Base-by-base conservation (phyloP, 1,140 invertebrate genomes). In the Listronotus oregonensis region DNA sequence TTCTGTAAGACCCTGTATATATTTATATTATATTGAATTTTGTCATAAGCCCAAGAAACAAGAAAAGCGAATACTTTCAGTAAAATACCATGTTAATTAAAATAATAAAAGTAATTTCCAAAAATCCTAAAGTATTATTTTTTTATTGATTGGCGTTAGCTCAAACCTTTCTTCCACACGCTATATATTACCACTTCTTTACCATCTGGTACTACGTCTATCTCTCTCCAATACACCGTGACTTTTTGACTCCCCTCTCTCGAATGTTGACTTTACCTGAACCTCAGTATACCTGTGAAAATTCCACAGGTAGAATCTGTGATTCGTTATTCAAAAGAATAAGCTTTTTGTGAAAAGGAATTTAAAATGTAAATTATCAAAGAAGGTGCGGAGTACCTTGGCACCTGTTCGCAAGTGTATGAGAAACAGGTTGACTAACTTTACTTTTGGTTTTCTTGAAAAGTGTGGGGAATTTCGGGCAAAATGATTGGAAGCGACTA, bases 401-500 rank as follows among this genome's bases (percentile, higher is more conserved):
- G 21, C 21, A 27, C 21, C 21, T 27, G 21, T 27, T 27, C 1
- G 21, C 5, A 27, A 27, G 21, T 27, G 5, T 27, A 3, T 27
- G 21, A 27, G 5, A 27, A 27, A 27, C 21, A 27, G 21, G 21
- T 27, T 27, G 21, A 27, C 5, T 27, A 3, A 27, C 2, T 27
- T 27, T 27, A 27, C 2, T 27, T 5, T 27, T 27, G 21, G 21
- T 27, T 27, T 27, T 27, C 21, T 27, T 27, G 21, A 27, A 27
- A 27, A 27, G 21, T 27, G 21, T 27, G 21, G 1, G 1, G 21
- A 27, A 27, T 27, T 27, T 27, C 8, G 10, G 17, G 12, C n/a
- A 55, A 66, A 11, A 70, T 93, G 90, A 88, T 90, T 52, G 85
- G 88, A 18, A 89, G 85, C 71, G 92, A 95, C 74, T 94, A 93